Evolutionary conservation across 2,113 vertebrate species (phyloP).

Genomic region (Leptodactylus fuscus): DNA sequence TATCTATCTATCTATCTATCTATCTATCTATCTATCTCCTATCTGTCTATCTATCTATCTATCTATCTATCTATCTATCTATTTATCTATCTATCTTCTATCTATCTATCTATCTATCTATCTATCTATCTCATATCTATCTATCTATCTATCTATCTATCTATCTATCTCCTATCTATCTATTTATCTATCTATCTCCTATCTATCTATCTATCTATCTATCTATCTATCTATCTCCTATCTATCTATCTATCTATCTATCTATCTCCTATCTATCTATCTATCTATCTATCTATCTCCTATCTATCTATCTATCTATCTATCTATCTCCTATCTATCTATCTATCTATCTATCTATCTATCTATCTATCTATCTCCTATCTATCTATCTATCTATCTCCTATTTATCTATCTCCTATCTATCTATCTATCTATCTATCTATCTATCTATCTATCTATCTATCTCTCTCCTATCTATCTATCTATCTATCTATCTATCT

Average conservation of each 20-base stretch:
- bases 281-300: no score
- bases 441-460: not conserved
- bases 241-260: not conserved
- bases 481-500: no score
- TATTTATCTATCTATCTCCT: not conserved
- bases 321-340: no score
- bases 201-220: no score
- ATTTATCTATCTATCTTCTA: not conserved
- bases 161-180: not conserved
- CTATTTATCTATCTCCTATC: not conserved
- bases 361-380: no score
- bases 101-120: not conserved
- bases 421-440: no score
- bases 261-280: not conserved
- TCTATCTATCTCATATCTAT: not conserved
- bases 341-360: no score
- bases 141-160: no score
- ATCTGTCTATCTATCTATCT: not conserved
- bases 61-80: conserved; percentile 1
- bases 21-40: not conserved
- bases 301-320: no score
- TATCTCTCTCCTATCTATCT: not conserved
- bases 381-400: no score
- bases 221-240: not conserved
- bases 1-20: not conserved